These are phyloP conservation scores for Drosophila athabasca DNA, from an alignment of 1,140 invertebrate genomes.

Conservation along the genomic window DNA sequence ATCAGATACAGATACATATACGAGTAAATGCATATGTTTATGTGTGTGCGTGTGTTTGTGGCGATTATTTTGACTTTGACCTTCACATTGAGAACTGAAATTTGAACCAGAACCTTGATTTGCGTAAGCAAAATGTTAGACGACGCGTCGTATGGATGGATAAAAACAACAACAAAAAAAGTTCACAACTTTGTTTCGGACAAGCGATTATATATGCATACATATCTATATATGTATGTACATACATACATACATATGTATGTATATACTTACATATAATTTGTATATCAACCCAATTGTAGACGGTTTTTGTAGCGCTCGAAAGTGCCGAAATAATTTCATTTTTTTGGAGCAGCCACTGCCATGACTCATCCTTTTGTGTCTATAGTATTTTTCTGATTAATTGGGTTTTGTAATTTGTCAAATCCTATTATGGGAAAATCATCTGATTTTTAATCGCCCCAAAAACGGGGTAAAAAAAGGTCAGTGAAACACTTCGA, in stretches of 20 bases:
- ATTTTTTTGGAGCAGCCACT: slow-evolving; percentile 19
- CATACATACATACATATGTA: slow-evolving; percentile 14
- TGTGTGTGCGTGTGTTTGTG: slow-evolving; percentile 8
- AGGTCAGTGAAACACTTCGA: slow-evolving; percentile 20
- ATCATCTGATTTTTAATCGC: slow-evolving; percentile 27
- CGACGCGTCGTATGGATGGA: not conserved
- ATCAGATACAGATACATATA: slow-evolving; percentile 16
- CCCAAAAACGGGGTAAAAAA: slow-evolving; percentile 1
- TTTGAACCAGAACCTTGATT: slow-evolving; percentile 58
- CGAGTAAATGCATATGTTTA: not conserved
- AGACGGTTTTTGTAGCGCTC: slow-evolving; percentile 11
- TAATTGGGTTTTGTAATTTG: slow-evolving; percentile 13
- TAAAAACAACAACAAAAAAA: slow-evolving; percentile 39
- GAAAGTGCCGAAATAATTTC: slow-evolving; percentile 41
- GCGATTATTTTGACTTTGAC: slow-evolving; percentile 59
- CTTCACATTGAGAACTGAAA: slow-evolving; percentile 74
- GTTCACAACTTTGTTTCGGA: slow-evolving; percentile 36
- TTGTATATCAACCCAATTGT: slow-evolving; percentile 35
- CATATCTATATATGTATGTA: slow-evolving; percentile 5
- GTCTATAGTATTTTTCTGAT: not conserved
- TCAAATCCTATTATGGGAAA: slow-evolving; percentile 49
- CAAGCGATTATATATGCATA: slow-evolving; percentile 48
- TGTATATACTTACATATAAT: slow-evolving; percentile 3
- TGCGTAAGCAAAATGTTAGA: slow-evolving; percentile 66
- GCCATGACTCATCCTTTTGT: slow-evolving; percentile 16